A percentile compares a stretch with the other conserved stretches of the same genome.
Evolutionary conservation across 2,113 vertebrate genomes (phyloP).

Genomic region (Grammomys surdaster): DNA sequence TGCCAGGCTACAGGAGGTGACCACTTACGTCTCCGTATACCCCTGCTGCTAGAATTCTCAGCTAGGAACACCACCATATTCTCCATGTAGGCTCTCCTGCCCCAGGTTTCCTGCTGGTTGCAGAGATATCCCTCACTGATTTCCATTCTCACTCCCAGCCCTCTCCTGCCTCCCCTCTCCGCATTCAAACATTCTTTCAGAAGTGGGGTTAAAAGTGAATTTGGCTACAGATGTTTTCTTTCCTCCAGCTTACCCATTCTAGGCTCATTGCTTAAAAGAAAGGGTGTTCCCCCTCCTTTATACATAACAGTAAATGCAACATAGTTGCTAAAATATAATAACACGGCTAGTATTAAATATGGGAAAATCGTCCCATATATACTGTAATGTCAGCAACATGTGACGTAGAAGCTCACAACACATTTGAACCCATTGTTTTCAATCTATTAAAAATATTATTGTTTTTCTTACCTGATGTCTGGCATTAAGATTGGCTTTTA

Average conservation of each 20-base stretch:
- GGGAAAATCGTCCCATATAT: not conserved
- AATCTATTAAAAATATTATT: not conserved
- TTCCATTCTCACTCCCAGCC: no score
- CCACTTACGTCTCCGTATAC: no score
- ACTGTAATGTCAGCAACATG: not conserved
- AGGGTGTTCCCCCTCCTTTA: accelerated
- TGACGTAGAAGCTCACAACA: not conserved
- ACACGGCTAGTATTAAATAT: not conserved
- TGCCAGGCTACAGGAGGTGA: no score
- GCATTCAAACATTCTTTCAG: not conserved
- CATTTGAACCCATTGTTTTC: not conserved
- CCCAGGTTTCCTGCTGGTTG: no score
- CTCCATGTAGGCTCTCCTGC: no score
- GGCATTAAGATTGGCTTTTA: not conserved
- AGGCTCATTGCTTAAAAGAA: not conserved
- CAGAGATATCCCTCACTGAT: no score
- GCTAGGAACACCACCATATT: no score
- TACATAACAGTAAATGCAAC: not conserved
- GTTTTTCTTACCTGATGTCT: not conserved
- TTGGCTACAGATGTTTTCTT: not conserved
- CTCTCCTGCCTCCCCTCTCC: no score
- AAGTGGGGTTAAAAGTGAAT: not conserved
- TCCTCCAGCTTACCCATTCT: not conserved
- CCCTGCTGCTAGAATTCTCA: no score
- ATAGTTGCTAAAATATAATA: not conserved